Evolutionary conservation across 2,888 invertebrate genomes (phyloP).

Genomic region (Cremastinae sp.): DNA sequence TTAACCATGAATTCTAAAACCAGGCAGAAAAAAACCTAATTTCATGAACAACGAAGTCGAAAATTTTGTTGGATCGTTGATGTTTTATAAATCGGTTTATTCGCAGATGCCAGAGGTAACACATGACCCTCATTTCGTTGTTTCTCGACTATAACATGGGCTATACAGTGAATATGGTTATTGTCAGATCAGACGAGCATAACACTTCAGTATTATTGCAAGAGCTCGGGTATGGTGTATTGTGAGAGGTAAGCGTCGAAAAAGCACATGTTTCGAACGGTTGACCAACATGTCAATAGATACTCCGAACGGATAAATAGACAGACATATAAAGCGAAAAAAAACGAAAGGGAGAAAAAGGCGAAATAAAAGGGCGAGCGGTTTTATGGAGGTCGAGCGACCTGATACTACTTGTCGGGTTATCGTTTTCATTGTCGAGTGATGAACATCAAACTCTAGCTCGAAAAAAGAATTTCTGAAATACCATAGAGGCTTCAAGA

Average conservation of each 20-base stretch:
- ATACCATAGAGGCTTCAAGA: neutral
- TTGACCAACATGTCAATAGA: constrained; percentile 13
- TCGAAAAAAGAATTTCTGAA: constrained; percentile 13
- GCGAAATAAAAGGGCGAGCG: neutral
- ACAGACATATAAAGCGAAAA: neutral
- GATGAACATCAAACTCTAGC: neutral
- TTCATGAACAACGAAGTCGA: too few relatives aligned
- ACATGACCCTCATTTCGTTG: too few relatives aligned
- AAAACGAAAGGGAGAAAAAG: neutral
- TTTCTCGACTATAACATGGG: too few relatives aligned
- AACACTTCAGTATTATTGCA: constrained; percentile 19
- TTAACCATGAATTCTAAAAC: too few relatives aligned
- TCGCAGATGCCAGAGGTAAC: too few relatives aligned
- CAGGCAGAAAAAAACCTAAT: too few relatives aligned
- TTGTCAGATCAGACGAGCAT: constrained; percentile 12
- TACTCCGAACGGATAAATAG: constrained; percentile 1
- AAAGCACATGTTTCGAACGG: constrained; percentile 5
- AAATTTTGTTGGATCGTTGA: too few relatives aligned
- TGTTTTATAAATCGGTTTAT: too few relatives aligned
- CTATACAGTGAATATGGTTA: neutral
- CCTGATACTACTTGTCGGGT: constrained; percentile 35
- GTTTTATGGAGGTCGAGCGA: constrained; percentile 26
- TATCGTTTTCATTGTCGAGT: constrained; percentile 44
- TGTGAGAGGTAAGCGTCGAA: constrained; percentile 13
- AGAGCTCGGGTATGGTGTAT: constrained; percentile 19